Evolutionary conservation across 1,140 invertebrate genomes (phyloP), one percentile per base, ranked within the genome.

Genomic region (Thalassaphorura encarpata): DNA sequence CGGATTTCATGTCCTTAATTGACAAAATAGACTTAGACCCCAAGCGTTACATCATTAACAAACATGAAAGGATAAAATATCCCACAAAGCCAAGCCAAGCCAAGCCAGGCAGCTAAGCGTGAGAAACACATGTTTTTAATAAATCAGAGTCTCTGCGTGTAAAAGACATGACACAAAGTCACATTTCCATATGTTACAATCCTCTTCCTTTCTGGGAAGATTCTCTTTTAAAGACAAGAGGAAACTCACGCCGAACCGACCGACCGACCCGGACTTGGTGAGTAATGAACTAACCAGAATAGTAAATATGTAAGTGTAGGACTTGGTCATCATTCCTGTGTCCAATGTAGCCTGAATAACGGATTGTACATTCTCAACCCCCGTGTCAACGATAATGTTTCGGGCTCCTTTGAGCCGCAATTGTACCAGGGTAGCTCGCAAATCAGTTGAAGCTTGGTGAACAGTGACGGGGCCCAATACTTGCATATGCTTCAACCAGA

Each of bases 1-100:
- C 63, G 21, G 51, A 47, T 46, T 60, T 61, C 59, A 64, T 61
- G 54, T 64, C 63, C 63, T 64, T n/a, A n/a, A n/a, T n/a, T n/a
- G n/a, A n/a, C n/a, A n/a, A n/a, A n/a, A n/a, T n/a, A n/a, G n/a
- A n/a, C n/a, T n/a, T n/a, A n/a, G n/a, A n/a, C n/a, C n/a, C 11
- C 24, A 41, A 19, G 11, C 46, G 11, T 16, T 16, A 48, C 13
- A 19, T 42, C 41, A 42, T 36, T n/a, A n/a, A n/a, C n/a, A n/a
- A n/a, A n/a, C n/a, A n/a, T n/a, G n/a, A n/a, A n/a, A n/a, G n/a
- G n/a, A n/a, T n/a, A n/a, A n/a, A n/a, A n/a, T n/a, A n/a, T n/a
- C n/a, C n/a, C n/a, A n/a, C n/a, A n/a, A n/a, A n/a, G n/a, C n/a
- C n/a, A n/a, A n/a, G n/a, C n/a, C n/a, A n/a, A n/a, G n/a, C n/a